Evolutionary conservation across 2,113 vertebrate species (phyloP).

Genomic region (Leptobrachium ailaonicum): DNA sequence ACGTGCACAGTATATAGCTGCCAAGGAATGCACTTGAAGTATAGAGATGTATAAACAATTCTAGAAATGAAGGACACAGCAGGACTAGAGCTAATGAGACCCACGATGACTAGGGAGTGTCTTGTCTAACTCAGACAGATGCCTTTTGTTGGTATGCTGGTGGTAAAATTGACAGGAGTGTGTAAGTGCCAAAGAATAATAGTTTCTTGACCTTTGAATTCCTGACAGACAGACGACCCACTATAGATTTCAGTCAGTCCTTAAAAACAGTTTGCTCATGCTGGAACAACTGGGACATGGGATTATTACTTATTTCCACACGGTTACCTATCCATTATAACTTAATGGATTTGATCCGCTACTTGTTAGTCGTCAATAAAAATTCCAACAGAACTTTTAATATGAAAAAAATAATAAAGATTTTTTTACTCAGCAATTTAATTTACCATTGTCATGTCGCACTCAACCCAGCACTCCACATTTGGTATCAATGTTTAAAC

Average conservation of each 20-base stretch:
- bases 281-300: conserved; percentile 4
- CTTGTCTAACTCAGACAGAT: conserved; percentile 9
- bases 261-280: conserved; percentile 1
- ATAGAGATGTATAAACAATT: not conserved
- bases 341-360: too few relatives aligned
- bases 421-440: too few relatives aligned
- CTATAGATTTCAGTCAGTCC: not conserved
- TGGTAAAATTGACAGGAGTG: conserved; percentile 31
- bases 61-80: not conserved
- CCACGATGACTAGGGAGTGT: not conserved
- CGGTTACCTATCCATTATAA: too few relatives aligned
- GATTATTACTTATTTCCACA: not conserved
- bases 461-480: too few relatives aligned
- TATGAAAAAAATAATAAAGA: too few relatives aligned
- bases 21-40: not conserved
- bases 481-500: too few relatives aligned
- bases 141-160: conserved; percentile 11
- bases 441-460: too few relatives aligned
- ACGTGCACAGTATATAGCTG: not conserved
- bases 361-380: too few relatives aligned
- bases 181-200: conserved; percentile 36
- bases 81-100: not conserved
- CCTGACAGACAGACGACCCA: conserved; percentile 11
- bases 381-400: too few relatives aligned
- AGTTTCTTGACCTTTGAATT: conserved; percentile 38